Evolutionary conservation across 2,113 vertebrate species (phyloP).

Genomic region (Sus scrofa): DNA sequence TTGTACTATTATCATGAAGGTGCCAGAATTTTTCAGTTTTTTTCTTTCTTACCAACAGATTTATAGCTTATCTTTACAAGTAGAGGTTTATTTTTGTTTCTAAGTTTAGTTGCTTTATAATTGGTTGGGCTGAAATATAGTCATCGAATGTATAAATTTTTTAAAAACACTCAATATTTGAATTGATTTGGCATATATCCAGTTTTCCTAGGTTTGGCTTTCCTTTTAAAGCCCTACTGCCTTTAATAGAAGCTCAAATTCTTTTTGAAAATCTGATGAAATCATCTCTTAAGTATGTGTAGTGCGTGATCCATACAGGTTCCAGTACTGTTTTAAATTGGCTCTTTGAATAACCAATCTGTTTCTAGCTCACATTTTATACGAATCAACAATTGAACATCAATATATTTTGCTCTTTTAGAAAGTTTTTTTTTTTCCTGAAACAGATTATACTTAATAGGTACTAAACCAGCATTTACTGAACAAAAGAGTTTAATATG

Average conservation of each 20-base stretch:
- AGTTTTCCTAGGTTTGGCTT: conserved; percentile 71
- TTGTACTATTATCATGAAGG: conserved; percentile 39
- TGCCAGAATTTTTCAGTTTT: conserved; percentile 43
- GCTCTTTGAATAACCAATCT: conserved; percentile 52
- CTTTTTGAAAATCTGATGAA: conserved; percentile 73
- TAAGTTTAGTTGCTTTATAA: conserved; percentile 49
- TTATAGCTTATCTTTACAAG: conserved; percentile 62
- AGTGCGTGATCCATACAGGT: conserved; percentile 71
- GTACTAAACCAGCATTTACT: conserved; percentile 23
- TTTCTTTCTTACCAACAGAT: conserved; percentile 47
- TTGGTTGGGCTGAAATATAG: conserved; percentile 58
- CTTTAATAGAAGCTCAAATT: conserved; percentile 68
- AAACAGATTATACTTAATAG: background rate
- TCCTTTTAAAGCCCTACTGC: conserved; percentile 68
- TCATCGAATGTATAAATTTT: conserved; percentile 61
- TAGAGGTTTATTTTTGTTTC: conserved; percentile 63
- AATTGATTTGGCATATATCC: conserved; percentile 68
- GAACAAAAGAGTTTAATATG: background rate
- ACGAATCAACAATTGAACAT: conserved; percentile 46
- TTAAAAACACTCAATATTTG: conserved; percentile 61
- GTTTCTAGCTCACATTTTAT: conserved; percentile 67
- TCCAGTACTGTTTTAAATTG: conserved; percentile 55
- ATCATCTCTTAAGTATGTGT: conserved; percentile 69
- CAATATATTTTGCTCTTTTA: conserved; percentile 29
- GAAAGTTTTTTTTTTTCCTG: conserved; percentile 4